phyloP scores from a whole-genome alignment of 2,888 invertebrate species.

The Volucella bombylans region DNA sequence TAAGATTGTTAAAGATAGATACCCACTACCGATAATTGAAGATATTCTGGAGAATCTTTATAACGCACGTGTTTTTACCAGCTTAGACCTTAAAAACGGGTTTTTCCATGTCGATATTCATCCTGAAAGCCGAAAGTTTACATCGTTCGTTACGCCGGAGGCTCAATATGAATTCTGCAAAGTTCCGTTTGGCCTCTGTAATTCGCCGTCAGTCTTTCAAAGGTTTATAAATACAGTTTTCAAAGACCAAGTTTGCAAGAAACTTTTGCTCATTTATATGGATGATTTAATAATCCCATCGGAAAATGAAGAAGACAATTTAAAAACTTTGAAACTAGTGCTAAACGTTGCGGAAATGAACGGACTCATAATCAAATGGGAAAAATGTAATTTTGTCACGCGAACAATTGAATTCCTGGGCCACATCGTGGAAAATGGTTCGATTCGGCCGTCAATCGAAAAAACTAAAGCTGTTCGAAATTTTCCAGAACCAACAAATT shows the following conservation, averaged over 20 bases:
- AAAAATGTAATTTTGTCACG: constrained; percentile 25
- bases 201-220: too few relatives aligned
- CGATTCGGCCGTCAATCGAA: constrained; percentile 20
- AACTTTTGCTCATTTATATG: constrained; percentile 13
- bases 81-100: constrained; percentile 1
- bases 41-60: constrained; percentile 63
- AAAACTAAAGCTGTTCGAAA: constrained; percentile 35
- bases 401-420: constrained; percentile 38
- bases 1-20: constrained; percentile 45
- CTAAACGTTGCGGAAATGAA: neutral
- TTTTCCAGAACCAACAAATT: constrained; percentile 31
- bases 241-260: too few relatives aligned
- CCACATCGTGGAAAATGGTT: constrained; percentile 13
- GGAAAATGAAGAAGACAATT: neutral
- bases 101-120: too few relatives aligned
- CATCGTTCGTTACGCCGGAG: too few relatives aligned
- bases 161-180: too few relatives aligned
- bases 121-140: too few relatives aligned
- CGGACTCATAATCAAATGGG: constrained; percentile 30
- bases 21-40: constrained; percentile 74
- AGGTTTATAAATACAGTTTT: too few relatives aligned
- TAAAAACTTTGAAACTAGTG: constrained; percentile 46
- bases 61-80: constrained; percentile 62
- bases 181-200: too few relatives aligned
- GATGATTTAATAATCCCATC: constrained; percentile 17